Percentiles rank a stretch among this genome's conserved stretches.
Conservation (phyloP, 2,888 invertebrate genomes). For the Corbicula japonica region DNA sequence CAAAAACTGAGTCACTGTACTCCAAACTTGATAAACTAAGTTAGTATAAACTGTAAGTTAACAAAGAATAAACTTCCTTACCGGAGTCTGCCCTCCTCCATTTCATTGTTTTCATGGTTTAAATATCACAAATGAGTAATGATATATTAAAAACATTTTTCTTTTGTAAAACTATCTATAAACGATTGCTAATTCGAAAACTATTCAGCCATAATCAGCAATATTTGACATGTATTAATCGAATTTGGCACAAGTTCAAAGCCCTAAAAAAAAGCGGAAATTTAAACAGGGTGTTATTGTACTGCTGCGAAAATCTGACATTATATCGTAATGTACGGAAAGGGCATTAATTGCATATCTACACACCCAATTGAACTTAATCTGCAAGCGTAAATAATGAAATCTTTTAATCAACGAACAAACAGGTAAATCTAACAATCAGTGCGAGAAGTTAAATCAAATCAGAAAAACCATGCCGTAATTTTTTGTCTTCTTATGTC, state of each 20-base stretch:
- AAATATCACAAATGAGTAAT: conserved; percentile 11
- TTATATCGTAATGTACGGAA: conserved; percentile 8
- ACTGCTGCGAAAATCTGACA: conserved; percentile 22
- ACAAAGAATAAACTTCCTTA: too few relatives aligned
- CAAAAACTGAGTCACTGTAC: too few relatives aligned
- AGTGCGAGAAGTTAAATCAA: too few relatives aligned
- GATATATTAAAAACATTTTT: conserved; percentile 10
- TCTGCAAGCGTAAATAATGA: conserved; percentile 37
- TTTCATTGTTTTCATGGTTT: conserved; percentile 14
- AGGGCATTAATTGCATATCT: conserved; percentile 28
- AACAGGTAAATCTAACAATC: too few relatives aligned
- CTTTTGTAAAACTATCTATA: conserved; percentile 19
- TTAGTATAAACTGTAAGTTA: too few relatives aligned
- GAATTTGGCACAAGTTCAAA: conserved; percentile 60
- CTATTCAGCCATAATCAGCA: conserved; percentile 49
- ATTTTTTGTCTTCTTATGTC: too few relatives aligned
- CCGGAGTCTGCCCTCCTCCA: conserved; percentile 3
- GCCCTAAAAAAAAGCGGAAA: conserved; percentile 29
- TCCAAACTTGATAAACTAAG: too few relatives aligned
- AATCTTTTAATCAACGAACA: too few relatives aligned
- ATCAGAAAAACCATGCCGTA: too few relatives aligned
- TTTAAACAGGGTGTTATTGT: conserved; percentile 47
- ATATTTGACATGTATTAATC: conserved; percentile 41
- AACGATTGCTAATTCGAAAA: conserved; percentile 28
- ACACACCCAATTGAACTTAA: conserved; percentile 29